Percentiles rank a stretch among this genome's conserved stretches.
Conservation (phyloP, 2,113 vertebrate species). For the Procapra przewalskii region DNA sequence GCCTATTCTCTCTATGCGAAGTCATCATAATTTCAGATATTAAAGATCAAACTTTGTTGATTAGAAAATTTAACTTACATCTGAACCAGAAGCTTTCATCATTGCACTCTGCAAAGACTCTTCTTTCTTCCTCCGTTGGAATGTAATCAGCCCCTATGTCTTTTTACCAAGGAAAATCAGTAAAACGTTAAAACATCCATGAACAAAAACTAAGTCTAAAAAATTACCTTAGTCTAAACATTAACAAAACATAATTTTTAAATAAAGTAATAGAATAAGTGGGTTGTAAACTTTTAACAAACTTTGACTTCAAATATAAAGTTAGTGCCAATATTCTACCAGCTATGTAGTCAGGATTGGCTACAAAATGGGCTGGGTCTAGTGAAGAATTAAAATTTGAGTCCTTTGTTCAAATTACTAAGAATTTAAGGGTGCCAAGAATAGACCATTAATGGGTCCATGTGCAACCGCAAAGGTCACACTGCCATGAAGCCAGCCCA, state of each 20-base stretch:
- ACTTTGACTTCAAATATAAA: slow-evolving; percentile 7
- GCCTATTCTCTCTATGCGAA: background rate
- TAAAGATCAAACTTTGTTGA: background rate
- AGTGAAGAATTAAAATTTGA: background rate
- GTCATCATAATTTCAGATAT: background rate
- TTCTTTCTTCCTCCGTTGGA: slow-evolving; percentile 90
- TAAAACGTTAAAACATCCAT: background rate
- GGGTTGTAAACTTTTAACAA: background rate
- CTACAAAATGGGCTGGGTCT: background rate
- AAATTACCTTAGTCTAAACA: background rate
- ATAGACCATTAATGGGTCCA: background rate
- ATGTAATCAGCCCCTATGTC: slow-evolving; percentile 80
- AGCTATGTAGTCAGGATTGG: background rate
- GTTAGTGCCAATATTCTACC: background rate
- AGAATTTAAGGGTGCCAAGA: background rate
- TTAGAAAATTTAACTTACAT: slow-evolving; percentile 83
- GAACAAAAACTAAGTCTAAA: background rate
- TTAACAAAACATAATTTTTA: background rate
- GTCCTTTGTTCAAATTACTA: background rate
- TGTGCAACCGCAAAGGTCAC: background rate
- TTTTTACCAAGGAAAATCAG: slow-evolving; percentile 61
- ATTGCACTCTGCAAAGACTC: slow-evolving; percentile 88
- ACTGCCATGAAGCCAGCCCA: background rate
- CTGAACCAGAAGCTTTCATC: slow-evolving; percentile 91
- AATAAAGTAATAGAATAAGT: background rate